Evolutionary conservation across 2,797 vertebrate species (phyloP).

Genomic region (Echiichthys vipera): DNA sequence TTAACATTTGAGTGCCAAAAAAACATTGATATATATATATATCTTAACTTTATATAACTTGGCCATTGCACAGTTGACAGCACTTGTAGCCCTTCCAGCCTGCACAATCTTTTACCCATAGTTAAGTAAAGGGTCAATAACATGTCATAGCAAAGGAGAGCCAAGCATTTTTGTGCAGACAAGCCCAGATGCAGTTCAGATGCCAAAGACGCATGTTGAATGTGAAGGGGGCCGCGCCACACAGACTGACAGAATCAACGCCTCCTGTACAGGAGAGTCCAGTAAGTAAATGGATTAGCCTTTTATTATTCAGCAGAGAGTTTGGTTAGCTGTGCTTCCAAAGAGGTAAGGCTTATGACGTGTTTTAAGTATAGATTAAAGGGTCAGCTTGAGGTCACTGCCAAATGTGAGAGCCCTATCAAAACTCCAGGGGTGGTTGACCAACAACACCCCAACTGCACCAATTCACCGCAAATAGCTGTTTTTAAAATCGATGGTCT

Average conservation of each 20-base stretch:
- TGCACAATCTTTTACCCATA: background rate
- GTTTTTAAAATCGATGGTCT: background rate
- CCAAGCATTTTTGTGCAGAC: conserved; percentile 43
- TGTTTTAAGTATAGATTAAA: conserved; percentile 62
- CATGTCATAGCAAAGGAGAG: conserved; percentile 22
- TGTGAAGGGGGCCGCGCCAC: conserved; percentile 39
- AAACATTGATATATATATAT: background rate
- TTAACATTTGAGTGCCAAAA: background rate
- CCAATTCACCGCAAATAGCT: background rate
- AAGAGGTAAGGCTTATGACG: conserved; percentile 62
- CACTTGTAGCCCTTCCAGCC: background rate
- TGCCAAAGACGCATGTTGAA: conserved; percentile 23
- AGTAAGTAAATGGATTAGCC: conserved; percentile 59
- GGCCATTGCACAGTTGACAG: background rate
- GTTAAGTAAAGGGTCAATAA: conserved; percentile 23
- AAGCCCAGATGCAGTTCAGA: conserved; percentile 31
- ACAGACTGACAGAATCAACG: conserved; percentile 43
- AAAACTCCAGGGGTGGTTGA: conserved; percentile 40
- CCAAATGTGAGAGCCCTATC: conserved; percentile 50
- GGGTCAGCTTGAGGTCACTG: conserved; percentile 56
- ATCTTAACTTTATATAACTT: background rate
- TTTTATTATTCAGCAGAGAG: conserved; percentile 60
- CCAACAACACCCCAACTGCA: background rate
- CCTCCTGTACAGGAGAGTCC: conserved; percentile 52
- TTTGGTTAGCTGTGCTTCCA: conserved; percentile 61